These are phyloP conservation scores for Timandra comae DNA, from an alignment of 2,888 invertebrate species.

Conservation along the genomic window DNA sequence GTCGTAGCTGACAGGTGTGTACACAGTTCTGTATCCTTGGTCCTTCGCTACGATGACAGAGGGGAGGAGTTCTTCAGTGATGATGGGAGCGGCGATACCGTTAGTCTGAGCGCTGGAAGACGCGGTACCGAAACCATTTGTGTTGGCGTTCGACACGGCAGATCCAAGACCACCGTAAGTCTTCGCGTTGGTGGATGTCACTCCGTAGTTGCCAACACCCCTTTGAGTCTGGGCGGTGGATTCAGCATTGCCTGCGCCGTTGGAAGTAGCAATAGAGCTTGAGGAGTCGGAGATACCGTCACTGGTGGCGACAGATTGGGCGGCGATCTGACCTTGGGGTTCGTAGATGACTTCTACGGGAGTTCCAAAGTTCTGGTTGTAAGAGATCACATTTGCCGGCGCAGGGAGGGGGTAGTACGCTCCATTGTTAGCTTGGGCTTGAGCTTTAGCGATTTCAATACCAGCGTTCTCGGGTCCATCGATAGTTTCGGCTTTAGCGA, in stretches of 20 bases:
- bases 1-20: conserved; percentile 26
- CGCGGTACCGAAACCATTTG: conserved; percentile 44
- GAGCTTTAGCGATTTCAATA: conserved; percentile 20
- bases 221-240: conserved; percentile 46
- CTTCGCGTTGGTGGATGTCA: conserved; percentile 48
- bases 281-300: conserved; percentile 43
- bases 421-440: conserved; percentile 30
- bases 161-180: conserved; percentile 38
- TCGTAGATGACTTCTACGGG: conserved; percentile 22
- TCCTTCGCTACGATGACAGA: conserved; percentile 37
- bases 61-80: conserved; percentile 19
- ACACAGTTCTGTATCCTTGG: conserved; percentile 39
- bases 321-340: conserved; percentile 30
- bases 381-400: conserved; percentile 51
- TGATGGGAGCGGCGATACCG: conserved; percentile 28
- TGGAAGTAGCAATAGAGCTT: conserved; percentile 37
- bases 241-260: conserved; percentile 43
- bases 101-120: conserved; percentile 39
- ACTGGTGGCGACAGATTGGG: conserved; percentile 43
- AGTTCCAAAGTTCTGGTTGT: conserved; percentile 48
- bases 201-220: conserved; percentile 35
- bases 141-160: conserved; percentile 49
- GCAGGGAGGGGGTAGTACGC: conserved; percentile 48
- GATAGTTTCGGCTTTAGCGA: conserved; percentile 38
- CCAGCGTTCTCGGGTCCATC: conserved; percentile 22